These are phyloP conservation scores for Teleogryllus occipitalis DNA, from an alignment of 1,140 invertebrate species.

Conservation along the genomic window DNA sequence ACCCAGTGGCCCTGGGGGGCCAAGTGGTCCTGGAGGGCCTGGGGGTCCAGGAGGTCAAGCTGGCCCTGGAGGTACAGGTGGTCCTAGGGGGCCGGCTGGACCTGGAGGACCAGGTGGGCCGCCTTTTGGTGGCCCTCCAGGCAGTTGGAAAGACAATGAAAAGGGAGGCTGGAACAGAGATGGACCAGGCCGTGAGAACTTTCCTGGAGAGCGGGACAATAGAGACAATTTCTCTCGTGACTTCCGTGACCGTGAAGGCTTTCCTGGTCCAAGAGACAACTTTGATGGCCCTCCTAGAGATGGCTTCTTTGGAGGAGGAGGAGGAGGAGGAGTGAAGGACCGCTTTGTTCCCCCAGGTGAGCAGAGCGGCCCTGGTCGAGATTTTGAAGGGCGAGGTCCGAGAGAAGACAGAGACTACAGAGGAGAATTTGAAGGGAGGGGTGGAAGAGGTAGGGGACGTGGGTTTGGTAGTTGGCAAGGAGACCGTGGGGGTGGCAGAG, in stretches of 20 bases:
- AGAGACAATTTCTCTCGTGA: slow-evolving; percentile 9
- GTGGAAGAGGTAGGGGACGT: slow-evolving; percentile 9
- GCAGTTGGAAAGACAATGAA: background rate
- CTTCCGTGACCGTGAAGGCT: background rate
- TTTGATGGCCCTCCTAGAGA: slow-evolving; percentile 9
- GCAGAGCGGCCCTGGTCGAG: background rate
- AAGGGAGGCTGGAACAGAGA: slow-evolving; percentile 10
- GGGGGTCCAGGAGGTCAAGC: background rate
- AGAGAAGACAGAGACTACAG: background rate
- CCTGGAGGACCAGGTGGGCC: background rate
- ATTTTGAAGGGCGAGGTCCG: background rate
- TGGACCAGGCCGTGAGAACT: background rate
- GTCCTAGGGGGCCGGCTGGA: background rate
- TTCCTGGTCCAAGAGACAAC: slow-evolving; percentile 6
- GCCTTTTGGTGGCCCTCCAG: background rate
- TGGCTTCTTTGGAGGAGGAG: slow-evolving; percentile 13
- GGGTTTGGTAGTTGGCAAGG: background rate
- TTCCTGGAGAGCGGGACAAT: background rate
- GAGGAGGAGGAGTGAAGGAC: slow-evolving; percentile 6
- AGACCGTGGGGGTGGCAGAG: background rate
- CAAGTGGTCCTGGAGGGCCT: background rate
- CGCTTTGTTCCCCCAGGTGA: background rate
- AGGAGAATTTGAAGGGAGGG: background rate
- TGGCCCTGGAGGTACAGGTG: slow-evolving; percentile 22
- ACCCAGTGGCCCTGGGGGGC: background rate